These are phyloP conservation scores for Gastrophysa polygoni DNA, from an alignment of 2,888 invertebrate genomes.

Conservation along the genomic window DNA sequence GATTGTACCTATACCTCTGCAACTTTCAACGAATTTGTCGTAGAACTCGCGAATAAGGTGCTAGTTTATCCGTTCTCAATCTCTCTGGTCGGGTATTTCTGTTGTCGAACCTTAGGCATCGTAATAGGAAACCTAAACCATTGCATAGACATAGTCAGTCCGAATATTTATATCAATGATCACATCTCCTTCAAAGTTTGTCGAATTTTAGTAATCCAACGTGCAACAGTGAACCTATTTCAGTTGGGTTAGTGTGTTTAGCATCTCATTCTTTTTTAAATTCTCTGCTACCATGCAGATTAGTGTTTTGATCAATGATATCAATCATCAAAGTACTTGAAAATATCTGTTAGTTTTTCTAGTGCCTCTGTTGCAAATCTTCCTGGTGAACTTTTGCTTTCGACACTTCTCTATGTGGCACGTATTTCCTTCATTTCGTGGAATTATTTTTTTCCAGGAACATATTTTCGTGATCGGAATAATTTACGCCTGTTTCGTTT, in stretches of 20 bases:
- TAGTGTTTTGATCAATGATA: slow-evolving; percentile 15
- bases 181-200: slow-evolving; percentile 11
- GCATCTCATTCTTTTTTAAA: slow-evolving; percentile 14
- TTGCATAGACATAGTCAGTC: slow-evolving; percentile 15
- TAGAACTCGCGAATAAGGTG: slow-evolving; percentile 1
- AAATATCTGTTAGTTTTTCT: slow-evolving; percentile 13
- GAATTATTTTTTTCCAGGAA: slow-evolving; percentile 15
- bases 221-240: slow-evolving; percentile 13
- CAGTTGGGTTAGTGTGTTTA: slow-evolving; percentile 10
- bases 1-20: slow-evolving; percentile 1
- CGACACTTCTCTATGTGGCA: slow-evolving; percentile 9
- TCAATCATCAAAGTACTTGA: slow-evolving; percentile 10
- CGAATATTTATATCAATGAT: slow-evolving; percentile 12
- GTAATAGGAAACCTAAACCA: slow-evolving; percentile 10
- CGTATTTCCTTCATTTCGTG: slow-evolving; percentile 12
- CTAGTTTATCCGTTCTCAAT: not conserved
- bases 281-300: slow-evolving; percentile 11
- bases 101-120: slow-evolving; percentile 13
- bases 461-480: slow-evolving; percentile 9
- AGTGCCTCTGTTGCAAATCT: slow-evolving; percentile 6
- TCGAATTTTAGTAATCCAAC: slow-evolving; percentile 5
- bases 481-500: slow-evolving; percentile 1
- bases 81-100: slow-evolving; percentile 2
- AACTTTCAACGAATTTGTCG: not conserved
- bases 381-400: slow-evolving; percentile 9